Percentiles rank a stretch among this genome's conserved stretches.
phyloP scores from a whole-genome alignment of 2,113 vertebrate genomes.

The Plecturocebus donacophilus region DNA sequence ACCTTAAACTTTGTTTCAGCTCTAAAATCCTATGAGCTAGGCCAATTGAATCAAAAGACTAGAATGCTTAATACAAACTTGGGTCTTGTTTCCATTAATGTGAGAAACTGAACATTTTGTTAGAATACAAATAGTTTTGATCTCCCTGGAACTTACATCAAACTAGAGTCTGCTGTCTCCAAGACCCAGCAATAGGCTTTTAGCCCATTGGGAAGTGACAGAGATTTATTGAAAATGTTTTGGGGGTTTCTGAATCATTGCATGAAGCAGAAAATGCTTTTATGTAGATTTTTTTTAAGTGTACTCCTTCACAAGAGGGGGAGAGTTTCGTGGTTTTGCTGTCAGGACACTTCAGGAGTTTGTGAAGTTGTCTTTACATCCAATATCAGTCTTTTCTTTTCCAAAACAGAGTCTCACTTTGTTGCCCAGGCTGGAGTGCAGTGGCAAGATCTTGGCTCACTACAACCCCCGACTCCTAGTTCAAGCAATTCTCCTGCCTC shows the following conservation, averaged over 20 bases:
- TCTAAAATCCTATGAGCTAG: constrained; percentile 33
- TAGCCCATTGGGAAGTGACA: constrained; percentile 18
- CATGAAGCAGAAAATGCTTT: not conserved
- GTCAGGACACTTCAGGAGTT: not conserved
- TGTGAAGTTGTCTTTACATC: not conserved
- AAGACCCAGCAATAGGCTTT: not conserved
- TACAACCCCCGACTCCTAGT: too few relatives aligned
- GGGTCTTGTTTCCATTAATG: constrained; percentile 55
- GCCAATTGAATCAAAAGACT: constrained; percentile 33
- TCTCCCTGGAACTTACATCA: constrained; percentile 26
- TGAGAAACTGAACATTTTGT: constrained; percentile 60
- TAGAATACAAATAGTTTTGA: constrained; percentile 53
- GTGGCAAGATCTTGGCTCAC: too few relatives aligned
- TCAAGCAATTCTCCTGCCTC: too few relatives aligned
- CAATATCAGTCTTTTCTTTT: not conserved
- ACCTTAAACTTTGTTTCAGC: not conserved
- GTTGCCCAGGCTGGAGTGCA: too few relatives aligned
- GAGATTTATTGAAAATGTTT: constrained; percentile 38
- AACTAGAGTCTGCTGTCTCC: constrained; percentile 47
- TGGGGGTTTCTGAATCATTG: constrained; percentile 1
- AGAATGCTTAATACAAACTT: not conserved
- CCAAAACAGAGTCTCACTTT: too few relatives aligned
- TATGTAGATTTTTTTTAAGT: not conserved
- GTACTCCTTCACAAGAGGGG: not conserved
- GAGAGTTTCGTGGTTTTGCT: not conserved